Conservation (phyloP, 2,797 vertebrate species). For the Fistularia tabacaria region DNA sequence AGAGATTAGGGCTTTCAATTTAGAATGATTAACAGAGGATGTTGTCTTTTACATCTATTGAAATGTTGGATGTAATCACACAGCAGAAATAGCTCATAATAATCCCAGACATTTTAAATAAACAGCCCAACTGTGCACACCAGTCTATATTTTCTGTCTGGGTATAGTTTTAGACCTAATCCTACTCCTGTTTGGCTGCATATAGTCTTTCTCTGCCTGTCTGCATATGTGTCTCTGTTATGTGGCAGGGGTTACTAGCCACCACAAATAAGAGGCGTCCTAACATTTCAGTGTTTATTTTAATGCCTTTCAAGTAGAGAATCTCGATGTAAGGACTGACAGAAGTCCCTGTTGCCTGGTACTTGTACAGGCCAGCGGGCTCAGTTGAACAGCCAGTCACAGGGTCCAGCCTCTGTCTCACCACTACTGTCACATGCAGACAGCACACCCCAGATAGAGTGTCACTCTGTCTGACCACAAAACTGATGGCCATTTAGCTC, state of each 20-base stretch:
- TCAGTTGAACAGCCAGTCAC: slow-evolving; percentile 30
- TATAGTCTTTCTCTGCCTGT: slow-evolving; percentile 29
- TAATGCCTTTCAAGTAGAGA: slow-evolving; percentile 44
- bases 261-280: slow-evolving; percentile 48
- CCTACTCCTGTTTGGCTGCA: slow-evolving; percentile 18
- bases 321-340: slow-evolving; percentile 19
- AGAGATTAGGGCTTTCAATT: no score
- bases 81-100: slow-evolving; percentile 16
- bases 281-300: slow-evolving; percentile 65
- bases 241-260: slow-evolving; percentile 44
- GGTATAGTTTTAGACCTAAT: slow-evolving; percentile 27
- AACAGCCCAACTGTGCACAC: slow-evolving; percentile 13
- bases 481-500: slow-evolving; percentile 28
- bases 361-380: slow-evolving; percentile 19
- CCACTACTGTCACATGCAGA: slow-evolving; percentile 19
- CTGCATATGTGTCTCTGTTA: slow-evolving; percentile 41
- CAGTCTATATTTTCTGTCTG: slow-evolving; percentile 19
- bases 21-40: neutral
- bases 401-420: slow-evolving; percentile 21
- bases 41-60: no score
- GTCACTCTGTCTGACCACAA: slow-evolving; percentile 44
- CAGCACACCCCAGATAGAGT: slow-evolving; percentile 28
- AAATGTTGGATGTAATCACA: slow-evolving; percentile 3
- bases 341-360: slow-evolving; percentile 27
- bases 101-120: slow-evolving; percentile 20